Percentiles rank a stretch among this genome's conserved stretches.
phyloP scores from a whole-genome alignment of 2,888 invertebrate genomes.

The Therioaphis trifolii region DNA sequence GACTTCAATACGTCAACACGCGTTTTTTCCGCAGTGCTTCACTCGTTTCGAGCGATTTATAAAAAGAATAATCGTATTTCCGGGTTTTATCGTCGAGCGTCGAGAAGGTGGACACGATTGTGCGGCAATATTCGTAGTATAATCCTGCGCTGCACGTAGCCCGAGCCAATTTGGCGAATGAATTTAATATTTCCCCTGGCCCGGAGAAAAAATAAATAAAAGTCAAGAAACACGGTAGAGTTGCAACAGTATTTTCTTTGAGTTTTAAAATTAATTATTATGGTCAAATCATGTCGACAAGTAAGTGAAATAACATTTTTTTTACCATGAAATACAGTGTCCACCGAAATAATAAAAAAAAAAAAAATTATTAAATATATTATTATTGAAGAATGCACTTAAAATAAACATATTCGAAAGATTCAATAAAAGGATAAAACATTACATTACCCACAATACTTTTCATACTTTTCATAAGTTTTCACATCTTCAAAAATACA shows the following conservation, averaged over 20 bases:
- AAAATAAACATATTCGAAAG: background rate
- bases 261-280: conserved; percentile 49
- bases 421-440: background rate
- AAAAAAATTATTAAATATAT: background rate
- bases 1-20: background rate
- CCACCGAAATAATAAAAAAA: background rate
- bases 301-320: conserved; percentile 24
- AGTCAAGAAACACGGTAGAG: conserved; percentile 33
- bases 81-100: background rate
- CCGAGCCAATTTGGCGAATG: conserved; percentile 57
- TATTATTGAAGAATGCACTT: background rate
- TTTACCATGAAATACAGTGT: background rate
- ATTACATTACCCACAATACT: background rate
- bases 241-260: conserved; percentile 39
- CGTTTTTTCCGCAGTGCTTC: background rate
- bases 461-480: background rate
- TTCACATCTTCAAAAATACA: background rate
- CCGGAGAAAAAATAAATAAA: conserved; percentile 42
- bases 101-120: background rate
- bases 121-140: background rate
- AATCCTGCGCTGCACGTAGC: conserved; percentile 15
- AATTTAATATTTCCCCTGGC: conserved; percentile 43
- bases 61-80: conserved; percentile 20
- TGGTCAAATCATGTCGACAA: conserved; percentile 12
- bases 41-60: conserved; percentile 6